These are phyloP conservation scores for Lycaena phlaeas DNA, from an alignment of 2,888 invertebrate genomes.

Conservation along the genomic window DNA sequence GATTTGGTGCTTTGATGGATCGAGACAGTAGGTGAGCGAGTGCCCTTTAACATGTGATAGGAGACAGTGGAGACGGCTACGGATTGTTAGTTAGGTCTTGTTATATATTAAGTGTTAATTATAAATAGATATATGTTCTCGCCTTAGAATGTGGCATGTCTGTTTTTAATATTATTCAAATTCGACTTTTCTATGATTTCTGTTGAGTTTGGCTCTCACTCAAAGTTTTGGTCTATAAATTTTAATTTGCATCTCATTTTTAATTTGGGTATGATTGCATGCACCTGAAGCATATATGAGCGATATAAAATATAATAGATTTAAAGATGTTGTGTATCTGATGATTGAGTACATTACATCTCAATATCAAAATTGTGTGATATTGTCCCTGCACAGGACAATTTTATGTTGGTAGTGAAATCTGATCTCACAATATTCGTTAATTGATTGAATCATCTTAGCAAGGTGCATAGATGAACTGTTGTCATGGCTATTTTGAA, in stretches of 20 bases:
- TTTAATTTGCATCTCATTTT: not conserved
- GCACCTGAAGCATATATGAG: not conserved
- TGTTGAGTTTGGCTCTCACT: constrained; percentile 24
- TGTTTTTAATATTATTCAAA: constrained; percentile 68
- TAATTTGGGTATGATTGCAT: not conserved
- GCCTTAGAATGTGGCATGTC: constrained; percentile 44
- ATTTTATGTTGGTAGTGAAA: constrained; percentile 32
- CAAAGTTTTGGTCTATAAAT: constrained; percentile 18
- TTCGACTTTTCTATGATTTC: constrained; percentile 30
- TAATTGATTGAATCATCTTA: constrained; percentile 30
- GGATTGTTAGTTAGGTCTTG: constrained; percentile 44
- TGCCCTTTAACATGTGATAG: constrained; percentile 63
- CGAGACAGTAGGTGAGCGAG: constrained; percentile 27
- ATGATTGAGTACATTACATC: not conserved
- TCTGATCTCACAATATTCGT: constrained; percentile 55
- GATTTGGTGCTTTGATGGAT: constrained; percentile 35
- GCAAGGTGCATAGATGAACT: not conserved
- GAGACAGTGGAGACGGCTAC: constrained; percentile 31
- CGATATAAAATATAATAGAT: not conserved
- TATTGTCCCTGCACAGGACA: not conserved
- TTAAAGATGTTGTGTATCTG: not conserved
- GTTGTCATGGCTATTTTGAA: constrained; percentile 21
- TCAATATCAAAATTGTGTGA: constrained; percentile 3
- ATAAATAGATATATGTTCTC: constrained; percentile 50
- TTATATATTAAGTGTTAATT: constrained; percentile 60